Evolutionary conservation across 1,140 invertebrate species (phyloP).

Genomic region (Tetragonula clypearis): DNA sequence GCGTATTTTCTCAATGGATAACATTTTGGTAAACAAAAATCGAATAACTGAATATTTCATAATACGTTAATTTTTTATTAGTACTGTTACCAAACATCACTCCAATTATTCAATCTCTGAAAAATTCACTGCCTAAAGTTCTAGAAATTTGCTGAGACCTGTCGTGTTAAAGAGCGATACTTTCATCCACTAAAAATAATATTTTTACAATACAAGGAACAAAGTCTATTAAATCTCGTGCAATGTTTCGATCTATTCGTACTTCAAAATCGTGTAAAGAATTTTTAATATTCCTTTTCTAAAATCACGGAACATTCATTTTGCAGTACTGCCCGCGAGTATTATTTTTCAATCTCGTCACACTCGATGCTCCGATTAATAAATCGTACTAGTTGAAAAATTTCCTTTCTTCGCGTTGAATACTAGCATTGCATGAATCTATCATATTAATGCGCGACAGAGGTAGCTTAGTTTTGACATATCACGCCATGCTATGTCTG

Average conservation of each 20-base stretch:
- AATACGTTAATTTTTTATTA: no score
- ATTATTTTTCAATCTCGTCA: neutral
- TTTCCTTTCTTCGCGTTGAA: neutral
- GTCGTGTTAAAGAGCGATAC: neutral
- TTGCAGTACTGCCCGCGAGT: neutral
- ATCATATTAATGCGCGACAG: constrained; percentile 4
- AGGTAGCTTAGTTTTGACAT: constrained; percentile 16
- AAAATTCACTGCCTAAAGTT: neutral
- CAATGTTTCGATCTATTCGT: neutral
- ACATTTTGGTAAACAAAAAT: no score
- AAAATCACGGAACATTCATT: neutral
- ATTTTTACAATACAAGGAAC: neutral
- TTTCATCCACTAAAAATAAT: neutral
- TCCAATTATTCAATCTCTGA: neutral
- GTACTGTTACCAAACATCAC: neutral
- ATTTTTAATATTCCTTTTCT: neutral
- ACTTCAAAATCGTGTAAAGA: neutral
- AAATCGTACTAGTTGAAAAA: neutral
- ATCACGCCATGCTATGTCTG: constrained; percentile 4
- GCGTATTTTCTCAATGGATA: no score
- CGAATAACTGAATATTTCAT: neutral
- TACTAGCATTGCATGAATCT: constrained; percentile 6
- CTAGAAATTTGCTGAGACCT: neutral
- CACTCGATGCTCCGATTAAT: neutral
- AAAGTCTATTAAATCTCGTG: neutral